A percentile compares a stretch with the other conserved stretches of the same genome.
Conservation (phyloP, 2,113 vertebrate species). For the Thinocorus orbignyianus region DNA sequence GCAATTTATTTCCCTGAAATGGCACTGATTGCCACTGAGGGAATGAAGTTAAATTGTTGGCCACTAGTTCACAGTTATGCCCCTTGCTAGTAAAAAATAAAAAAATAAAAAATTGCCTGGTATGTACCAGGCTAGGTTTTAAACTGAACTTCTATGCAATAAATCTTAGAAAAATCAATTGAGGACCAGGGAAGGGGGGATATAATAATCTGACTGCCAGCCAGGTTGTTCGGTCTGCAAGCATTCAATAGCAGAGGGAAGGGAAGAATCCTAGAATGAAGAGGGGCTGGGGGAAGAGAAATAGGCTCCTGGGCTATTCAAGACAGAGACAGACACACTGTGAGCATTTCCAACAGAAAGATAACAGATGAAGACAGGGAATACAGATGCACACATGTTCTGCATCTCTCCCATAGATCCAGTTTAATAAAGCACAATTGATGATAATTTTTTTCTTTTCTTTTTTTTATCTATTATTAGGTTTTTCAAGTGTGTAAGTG, state of each 20-base stretch:
- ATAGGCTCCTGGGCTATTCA: neutral
- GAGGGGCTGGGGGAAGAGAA: neutral
- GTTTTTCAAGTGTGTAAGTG: conserved; percentile 63
- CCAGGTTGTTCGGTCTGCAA: neutral
- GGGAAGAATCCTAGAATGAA: neutral
- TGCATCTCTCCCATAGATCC: conserved; percentile 42
- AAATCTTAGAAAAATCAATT: neutral
- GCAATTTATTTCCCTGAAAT: neutral
- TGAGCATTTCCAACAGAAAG: conserved; percentile 42
- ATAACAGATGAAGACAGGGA: conserved; percentile 37
- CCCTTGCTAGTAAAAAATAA: neutral
- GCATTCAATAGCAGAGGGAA: conserved; percentile 14
- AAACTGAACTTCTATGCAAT: neutral
- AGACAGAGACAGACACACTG: neutral
- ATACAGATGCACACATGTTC: conserved; percentile 42
- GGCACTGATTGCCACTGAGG: neutral
- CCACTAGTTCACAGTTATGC: neutral
- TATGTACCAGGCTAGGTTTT: neutral
- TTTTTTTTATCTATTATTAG: conserved; percentile 62
- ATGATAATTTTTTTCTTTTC: neutral
- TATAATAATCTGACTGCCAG: neutral
- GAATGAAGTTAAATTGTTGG: neutral
- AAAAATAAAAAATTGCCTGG: neutral
- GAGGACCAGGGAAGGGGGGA: neutral
- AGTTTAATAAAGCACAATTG: conserved; percentile 65